Base-by-base conservation (phyloP, 1,140 invertebrate species). In the Eurosta solidaginis region DNA sequence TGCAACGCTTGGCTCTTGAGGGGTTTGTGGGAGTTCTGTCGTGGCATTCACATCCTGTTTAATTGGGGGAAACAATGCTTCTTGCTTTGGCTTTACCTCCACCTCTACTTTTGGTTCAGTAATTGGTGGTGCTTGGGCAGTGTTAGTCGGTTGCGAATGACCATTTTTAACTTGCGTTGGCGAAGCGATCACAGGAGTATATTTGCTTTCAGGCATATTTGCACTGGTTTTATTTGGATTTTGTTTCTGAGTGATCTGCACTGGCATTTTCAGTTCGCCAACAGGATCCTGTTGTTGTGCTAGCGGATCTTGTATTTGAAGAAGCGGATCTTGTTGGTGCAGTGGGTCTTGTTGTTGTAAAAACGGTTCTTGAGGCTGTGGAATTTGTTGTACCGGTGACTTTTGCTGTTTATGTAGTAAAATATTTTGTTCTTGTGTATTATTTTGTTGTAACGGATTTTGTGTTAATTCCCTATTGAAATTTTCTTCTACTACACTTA, bases 41-140 rank as follows among this genome's bases (percentile, higher is more conserved):
- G n/a, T n/a, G n/a, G n/a, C n/a, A n/a, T n/a, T n/a, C n/a, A n/a
- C n/a, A n/a, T n/a, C n/a, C n/a, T n/a, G n/a, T n/a, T n/a, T n/a
- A n/a, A n/a, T n/a, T n/a, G n/a, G n/a, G n/a, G n/a, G n/a, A n/a
- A n/a, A n/a, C n/a, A n/a, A n/a, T n/a, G n/a, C n/a, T n/a, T n/a
- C n/a, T n/a, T n/a, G n/a, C n/a, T 85, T 78, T 80, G 82, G 84
- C 81, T 82, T 81, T 80, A 84, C 84, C 82, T 82, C 85, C 33
- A 63, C 82, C 20, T 87, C 81, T 44, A 90, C 87, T 59, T 88
- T 88, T 81, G 90, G 89, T 14, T 89, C 89, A 78, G 88, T 87
- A 63, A 77, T 52, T 36, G 77, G 76, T 76, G 68, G 80, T 42
- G 81, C 59, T 36, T n/a, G 59, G 1, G 33, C 59, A 29, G 27